phyloP scores from a whole-genome alignment of 2,113 vertebrate genomes.

The Pachycephala philippinensis region DNA sequence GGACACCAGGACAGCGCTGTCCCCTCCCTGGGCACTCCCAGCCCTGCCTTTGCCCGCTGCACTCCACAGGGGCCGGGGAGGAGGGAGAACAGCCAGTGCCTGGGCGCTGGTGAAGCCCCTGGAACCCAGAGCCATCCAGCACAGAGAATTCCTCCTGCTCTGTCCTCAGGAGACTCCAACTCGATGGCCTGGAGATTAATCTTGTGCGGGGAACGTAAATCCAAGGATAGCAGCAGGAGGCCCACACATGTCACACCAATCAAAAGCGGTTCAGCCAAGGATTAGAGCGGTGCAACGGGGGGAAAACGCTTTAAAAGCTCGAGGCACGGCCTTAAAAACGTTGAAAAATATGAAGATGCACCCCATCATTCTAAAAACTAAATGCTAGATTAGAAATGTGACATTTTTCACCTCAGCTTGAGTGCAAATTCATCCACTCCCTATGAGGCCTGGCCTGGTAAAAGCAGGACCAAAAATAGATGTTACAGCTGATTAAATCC shows the following conservation, averaged over 20 bases:
- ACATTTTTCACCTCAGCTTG: background rate
- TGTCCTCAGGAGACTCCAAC: slow-evolving; percentile 26
- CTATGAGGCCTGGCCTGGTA: background rate
- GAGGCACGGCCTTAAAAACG: background rate
- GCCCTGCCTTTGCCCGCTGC: background rate
- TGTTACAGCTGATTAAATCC: slow-evolving; percentile 5
- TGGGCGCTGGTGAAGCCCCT: no score
- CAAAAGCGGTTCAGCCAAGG: background rate
- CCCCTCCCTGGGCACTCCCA: rapidly evolving
- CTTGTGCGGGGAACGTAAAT: background rate
- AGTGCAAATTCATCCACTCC: background rate
- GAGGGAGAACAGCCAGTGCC: background rate
- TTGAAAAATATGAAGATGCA: background rate
- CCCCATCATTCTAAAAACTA: background rate
- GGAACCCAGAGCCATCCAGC: background rate
- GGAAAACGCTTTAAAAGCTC: background rate
- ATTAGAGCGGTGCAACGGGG: background rate
- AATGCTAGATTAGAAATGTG: background rate
- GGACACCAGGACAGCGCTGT: background rate
- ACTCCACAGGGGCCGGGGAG: background rate
- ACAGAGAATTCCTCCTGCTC: background rate
- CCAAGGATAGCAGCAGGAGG: background rate
- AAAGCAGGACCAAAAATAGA: background rate
- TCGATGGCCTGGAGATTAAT: slow-evolving; percentile 35
- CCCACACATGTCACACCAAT: background rate